These are phyloP conservation scores for Molorchus minor DNA, from an alignment of 2,888 invertebrate species.

Conservation along the genomic window DNA sequence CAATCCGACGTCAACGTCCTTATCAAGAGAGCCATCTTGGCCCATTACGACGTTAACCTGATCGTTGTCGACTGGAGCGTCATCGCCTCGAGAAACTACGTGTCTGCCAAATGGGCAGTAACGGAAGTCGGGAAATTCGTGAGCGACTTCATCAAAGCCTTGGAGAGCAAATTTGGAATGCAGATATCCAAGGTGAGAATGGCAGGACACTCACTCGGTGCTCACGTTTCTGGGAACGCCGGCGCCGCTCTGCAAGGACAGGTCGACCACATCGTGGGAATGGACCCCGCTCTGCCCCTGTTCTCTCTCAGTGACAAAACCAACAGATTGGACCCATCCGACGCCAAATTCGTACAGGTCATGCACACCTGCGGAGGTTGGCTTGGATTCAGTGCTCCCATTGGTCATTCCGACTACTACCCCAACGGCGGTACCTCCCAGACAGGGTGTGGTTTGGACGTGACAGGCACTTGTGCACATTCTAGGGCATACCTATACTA, in stretches of 20 bases:
- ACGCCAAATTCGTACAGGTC: slow-evolving; percentile 51
- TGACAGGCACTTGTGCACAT: slow-evolving; percentile 59
- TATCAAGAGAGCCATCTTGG: slow-evolving; percentile 44
- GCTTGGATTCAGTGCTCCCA: slow-evolving; percentile 32
- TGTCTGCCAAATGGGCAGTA: slow-evolving; percentile 41
- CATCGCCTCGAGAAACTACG: slow-evolving; percentile 39
- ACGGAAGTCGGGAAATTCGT: slow-evolving; percentile 45
- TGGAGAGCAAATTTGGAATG: slow-evolving; percentile 26
- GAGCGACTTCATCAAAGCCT: slow-evolving; percentile 42
- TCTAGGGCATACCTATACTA: slow-evolving; percentile 61
- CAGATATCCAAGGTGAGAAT: slow-evolving; percentile 25
- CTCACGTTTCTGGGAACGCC: slow-evolving; percentile 52
- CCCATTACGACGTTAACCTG: slow-evolving; percentile 49
- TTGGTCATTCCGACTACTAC: slow-evolving; percentile 57
- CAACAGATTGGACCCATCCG: slow-evolving; percentile 47
- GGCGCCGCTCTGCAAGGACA: slow-evolving; percentile 34
- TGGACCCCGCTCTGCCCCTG: slow-evolving; percentile 44
- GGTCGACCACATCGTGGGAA: slow-evolving; percentile 41
- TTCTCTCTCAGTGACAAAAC: slow-evolving; percentile 26
- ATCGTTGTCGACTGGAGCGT: slow-evolving; percentile 56
- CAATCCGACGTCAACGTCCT: slow-evolving; percentile 43
- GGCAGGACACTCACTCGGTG: slow-evolving; percentile 49
- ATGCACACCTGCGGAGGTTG: slow-evolving; percentile 49
- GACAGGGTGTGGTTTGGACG: slow-evolving; percentile 56
- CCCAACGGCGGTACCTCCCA: slow-evolving; percentile 57